These are phyloP conservation scores for Apodemia zela DNA, from an alignment of 2,888 invertebrate species.

Conservation along the genomic window DNA sequence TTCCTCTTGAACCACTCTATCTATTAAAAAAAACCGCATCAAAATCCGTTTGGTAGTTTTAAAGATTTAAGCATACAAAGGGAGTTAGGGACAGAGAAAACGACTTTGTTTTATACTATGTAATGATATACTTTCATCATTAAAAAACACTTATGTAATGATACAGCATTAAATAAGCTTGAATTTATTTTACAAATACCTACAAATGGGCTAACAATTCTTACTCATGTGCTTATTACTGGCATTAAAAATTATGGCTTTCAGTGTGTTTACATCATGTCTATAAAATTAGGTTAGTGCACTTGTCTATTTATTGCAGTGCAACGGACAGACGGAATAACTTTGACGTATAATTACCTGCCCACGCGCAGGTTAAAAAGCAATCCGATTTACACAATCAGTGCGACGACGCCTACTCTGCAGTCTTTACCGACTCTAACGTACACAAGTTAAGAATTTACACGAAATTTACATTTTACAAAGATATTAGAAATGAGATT, in stretches of 20 bases:
- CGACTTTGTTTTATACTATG: too few species aligned
- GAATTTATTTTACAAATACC: too few species aligned
- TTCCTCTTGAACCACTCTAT: too few species aligned
- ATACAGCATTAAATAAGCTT: too few species aligned
- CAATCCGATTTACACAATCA: conserved; percentile 64
- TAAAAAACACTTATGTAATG: too few species aligned
- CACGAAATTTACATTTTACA: conserved; percentile 39
- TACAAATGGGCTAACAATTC: too few species aligned
- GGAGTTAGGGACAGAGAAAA: too few species aligned
- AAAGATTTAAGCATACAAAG: too few species aligned
- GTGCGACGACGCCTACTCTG: conserved; percentile 37
- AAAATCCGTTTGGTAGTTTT: too few species aligned
- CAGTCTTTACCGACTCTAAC: conserved; percentile 34
- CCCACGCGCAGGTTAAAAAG: conserved; percentile 66
- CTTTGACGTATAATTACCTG: conserved; percentile 63
- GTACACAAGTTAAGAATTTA: conserved; percentile 55
- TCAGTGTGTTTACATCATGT: background rate
- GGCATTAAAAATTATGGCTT: background rate
- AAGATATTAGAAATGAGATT: conserved; percentile 1
- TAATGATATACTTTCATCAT: too few species aligned
- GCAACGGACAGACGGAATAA: conserved; percentile 46
- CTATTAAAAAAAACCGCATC: too few species aligned
- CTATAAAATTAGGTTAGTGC: conserved; percentile 5
- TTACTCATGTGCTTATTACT: too few species aligned
- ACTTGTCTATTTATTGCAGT: conserved; percentile 13